phyloP scores from a whole-genome alignment of 2,797 vertebrate genomes.

The Meda fulgida region DNA sequence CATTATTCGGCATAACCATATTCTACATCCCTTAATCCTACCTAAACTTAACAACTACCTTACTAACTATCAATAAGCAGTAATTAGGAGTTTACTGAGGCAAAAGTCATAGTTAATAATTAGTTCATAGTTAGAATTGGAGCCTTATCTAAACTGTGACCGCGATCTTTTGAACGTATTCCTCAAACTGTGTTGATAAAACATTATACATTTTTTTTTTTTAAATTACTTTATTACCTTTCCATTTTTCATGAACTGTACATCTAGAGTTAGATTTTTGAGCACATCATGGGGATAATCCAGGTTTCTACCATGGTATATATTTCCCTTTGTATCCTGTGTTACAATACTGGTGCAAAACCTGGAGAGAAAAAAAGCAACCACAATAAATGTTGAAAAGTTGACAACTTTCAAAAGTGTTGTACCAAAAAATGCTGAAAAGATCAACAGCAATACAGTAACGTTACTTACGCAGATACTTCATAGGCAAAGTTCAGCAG shows the following conservation, averaged over 20 bases:
- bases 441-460: background rate
- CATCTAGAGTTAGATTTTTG: slow-evolving; percentile 84
- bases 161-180: no score
- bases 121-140: no score
- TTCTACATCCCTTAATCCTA: no score
- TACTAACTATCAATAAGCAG: no score
- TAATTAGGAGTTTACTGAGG: no score
- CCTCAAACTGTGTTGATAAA: no score
- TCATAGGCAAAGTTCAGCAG: slow-evolving; percentile 92
- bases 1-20: no score
- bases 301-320: slow-evolving; percentile 93
- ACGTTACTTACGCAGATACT: slow-evolving; percentile 88
- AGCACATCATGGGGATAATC: slow-evolving; percentile 85
- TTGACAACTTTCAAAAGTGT: background rate
- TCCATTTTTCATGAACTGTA: slow-evolving; percentile 83
- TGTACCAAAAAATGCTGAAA: background rate
- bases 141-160: no score
- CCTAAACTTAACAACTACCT: no score
- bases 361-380: slow-evolving; percentile 68
- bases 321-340: slow-evolving; percentile 84
- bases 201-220: no score
- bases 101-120: no score
- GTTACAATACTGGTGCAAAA: slow-evolving; percentile 93
- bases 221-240: slow-evolving; percentile 79
- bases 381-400: background rate